phyloP scores from a whole-genome alignment of 2,113 vertebrate species.

The Misgurnus mizolepis region DNA sequence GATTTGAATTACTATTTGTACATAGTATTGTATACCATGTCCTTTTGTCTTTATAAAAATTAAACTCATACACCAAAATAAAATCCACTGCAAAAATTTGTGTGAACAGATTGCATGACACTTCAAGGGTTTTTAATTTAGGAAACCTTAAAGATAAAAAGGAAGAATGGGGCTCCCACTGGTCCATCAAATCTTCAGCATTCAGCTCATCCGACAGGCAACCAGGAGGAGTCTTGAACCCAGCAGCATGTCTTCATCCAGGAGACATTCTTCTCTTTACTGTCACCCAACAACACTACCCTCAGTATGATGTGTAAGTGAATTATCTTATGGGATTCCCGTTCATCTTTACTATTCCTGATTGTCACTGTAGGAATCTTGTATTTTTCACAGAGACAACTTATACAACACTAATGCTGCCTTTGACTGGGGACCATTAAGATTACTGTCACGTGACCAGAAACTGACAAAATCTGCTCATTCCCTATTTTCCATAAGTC shows the following conservation, averaged over 20 bases:
- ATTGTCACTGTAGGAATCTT: neutral
- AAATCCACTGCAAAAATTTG: too few relatives aligned
- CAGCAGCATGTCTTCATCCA: constrained; percentile 76
- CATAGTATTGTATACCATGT: too few relatives aligned
- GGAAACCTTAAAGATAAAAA: constrained; percentile 36
- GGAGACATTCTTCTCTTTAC: constrained; percentile 77
- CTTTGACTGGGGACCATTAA: constrained; percentile 88
- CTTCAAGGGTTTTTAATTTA: neutral
- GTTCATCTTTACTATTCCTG: neutral
- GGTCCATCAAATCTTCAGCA: constrained; percentile 30
- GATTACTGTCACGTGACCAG: constrained; percentile 74
- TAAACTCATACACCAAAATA: too few relatives aligned
- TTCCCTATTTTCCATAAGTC: constrained; percentile 75
- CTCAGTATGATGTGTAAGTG: constrained; percentile 85
- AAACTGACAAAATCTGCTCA: constrained; percentile 59
- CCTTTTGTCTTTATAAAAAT: too few relatives aligned
- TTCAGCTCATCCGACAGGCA: neutral
- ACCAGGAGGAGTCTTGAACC: constrained; percentile 78
- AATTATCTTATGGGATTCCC: neutral
- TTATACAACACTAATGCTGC: constrained; percentile 82
- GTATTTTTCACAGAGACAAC: constrained; percentile 74
- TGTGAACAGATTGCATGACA: too few relatives aligned
- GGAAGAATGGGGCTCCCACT: constrained; percentile 35
- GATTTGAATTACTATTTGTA: too few relatives aligned
- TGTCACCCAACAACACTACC: constrained; percentile 77